Conservation (phyloP, 1,140 invertebrate genomes). For the Danaus melanippus region DNA sequence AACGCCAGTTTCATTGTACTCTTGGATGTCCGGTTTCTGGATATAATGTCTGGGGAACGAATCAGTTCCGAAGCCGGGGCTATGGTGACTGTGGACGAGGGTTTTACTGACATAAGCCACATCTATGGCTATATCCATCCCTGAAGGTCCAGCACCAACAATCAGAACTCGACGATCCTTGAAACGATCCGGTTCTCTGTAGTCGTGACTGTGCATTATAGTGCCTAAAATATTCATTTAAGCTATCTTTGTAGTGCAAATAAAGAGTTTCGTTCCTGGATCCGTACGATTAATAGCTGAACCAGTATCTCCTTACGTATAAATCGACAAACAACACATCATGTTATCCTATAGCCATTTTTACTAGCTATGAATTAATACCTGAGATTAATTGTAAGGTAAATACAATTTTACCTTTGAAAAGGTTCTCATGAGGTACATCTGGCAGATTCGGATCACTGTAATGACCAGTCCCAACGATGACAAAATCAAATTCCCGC, state of each 20-base stretch:
- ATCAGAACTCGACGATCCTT: conserved; percentile 79
- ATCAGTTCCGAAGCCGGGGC: conserved; percentile 58
- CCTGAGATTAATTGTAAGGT: no score
- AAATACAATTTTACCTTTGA: conserved; percentile 39
- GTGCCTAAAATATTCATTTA: conserved; percentile 37
- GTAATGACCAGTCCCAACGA: conserved; percentile 51
- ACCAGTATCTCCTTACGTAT: no score
- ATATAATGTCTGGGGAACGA: conserved; percentile 76
- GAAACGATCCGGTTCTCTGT: conserved; percentile 79
- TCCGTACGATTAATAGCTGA: no score
- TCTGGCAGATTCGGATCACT: conserved; percentile 48
- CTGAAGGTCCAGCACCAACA: conserved; percentile 89
- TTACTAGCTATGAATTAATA: no score
- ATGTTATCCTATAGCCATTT: no score
- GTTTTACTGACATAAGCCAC: conserved; percentile 76
- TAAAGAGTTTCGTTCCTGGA: no score
- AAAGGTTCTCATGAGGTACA: conserved; percentile 40
- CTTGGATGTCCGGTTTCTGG: conserved; percentile 76
- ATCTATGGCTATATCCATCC: conserved; percentile 86
- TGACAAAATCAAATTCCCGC: conserved; percentile 49
- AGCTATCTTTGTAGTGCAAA: no score
- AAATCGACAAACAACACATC: no score
- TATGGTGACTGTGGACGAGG: conserved; percentile 80
- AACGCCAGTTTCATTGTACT: conserved; percentile 73
- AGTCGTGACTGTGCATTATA: conserved; percentile 88